A percentile compares a stretch with the other conserved stretches of the same genome.
These are phyloP conservation scores for Petrocephalus schoutedeni DNA, from an alignment of 2,797 vertebrate genomes.

Conservation along the genomic window DNA sequence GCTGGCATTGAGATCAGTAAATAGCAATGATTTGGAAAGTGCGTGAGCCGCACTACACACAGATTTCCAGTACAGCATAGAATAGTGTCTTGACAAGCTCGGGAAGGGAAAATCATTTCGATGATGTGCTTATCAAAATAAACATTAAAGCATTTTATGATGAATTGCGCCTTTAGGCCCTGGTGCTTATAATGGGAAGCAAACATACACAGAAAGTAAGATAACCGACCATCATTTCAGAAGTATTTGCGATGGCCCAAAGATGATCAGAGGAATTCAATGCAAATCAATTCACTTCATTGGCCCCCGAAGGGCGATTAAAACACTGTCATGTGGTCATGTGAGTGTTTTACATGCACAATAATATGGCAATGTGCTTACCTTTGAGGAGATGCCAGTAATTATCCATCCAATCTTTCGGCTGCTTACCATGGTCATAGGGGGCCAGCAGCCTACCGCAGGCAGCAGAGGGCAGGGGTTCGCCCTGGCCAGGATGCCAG, in stretches of 20 bases:
- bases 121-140: neutral
- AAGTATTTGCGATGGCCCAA: neutral
- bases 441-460: neutral
- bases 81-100: neutral
- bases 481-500: neutral
- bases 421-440: neutral
- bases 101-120: neutral
- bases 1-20: neutral
- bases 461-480: neutral
- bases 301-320: too few species aligned
- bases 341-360: neutral
- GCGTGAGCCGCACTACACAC: neutral
- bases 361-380: neutral
- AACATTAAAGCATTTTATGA: neutral
- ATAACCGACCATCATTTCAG: neutral
- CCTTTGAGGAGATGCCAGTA: neutral
- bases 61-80: neutral
- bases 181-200: neutral
- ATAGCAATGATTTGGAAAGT: neutral
- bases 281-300: too few species aligned
- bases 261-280: neutral
- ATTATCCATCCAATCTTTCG: neutral
- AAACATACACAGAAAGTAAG: neutral
- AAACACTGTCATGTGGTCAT: neutral
- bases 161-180: neutral